phyloP scores from a whole-genome alignment of 92 coral and sea anemone genomes.

The Actinostola sp. region DNA sequence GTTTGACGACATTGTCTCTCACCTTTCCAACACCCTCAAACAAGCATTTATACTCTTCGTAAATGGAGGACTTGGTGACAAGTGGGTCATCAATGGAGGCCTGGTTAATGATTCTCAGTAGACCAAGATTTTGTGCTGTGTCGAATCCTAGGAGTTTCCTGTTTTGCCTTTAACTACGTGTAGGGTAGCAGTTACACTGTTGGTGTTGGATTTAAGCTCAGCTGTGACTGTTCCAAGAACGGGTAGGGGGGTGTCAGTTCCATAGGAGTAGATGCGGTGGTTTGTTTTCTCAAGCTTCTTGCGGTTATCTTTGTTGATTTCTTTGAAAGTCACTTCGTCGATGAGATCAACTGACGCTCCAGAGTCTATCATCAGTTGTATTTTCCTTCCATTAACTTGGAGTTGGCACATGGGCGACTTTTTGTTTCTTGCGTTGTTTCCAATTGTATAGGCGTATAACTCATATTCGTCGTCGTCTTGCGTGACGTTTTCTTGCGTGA shows the following conservation, averaged over 20 bases:
- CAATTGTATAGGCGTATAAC: constrained; percentile 44
- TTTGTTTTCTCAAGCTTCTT: constrained; percentile 19
- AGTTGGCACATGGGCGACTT: constrained; percentile 51
- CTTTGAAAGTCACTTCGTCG: constrained; percentile 42
- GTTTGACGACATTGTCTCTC: constrained; percentile 57
- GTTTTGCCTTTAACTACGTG: constrained; percentile 56
- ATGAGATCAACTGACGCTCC: constrained; percentile 55
- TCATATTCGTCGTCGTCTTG: constrained; percentile 37
- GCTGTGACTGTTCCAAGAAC: constrained; percentile 46
- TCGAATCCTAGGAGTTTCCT: constrained; percentile 54
- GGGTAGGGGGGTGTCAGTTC: constrained; percentile 65
- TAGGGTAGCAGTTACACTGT: constrained; percentile 41
- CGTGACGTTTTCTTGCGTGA: constrained; percentile 14
- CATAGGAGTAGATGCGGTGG: constrained; percentile 36
- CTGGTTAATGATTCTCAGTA: constrained; percentile 43
- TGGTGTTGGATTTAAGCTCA: constrained; percentile 41
- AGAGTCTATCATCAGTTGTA: constrained; percentile 53
- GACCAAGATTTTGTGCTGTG: constrained; percentile 45
- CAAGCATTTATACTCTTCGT: constrained; percentile 38
- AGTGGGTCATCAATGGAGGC: constrained; percentile 20
- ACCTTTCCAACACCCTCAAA: constrained; percentile 67
- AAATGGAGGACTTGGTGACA: constrained; percentile 18
- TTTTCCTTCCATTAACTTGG: constrained; percentile 33
- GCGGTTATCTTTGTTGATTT: constrained; percentile 11
- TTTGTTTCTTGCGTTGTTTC: constrained; percentile 12